phyloP scores from a whole-genome alignment of 2,797 vertebrate species.

The Oreortyx pictus region DNA sequence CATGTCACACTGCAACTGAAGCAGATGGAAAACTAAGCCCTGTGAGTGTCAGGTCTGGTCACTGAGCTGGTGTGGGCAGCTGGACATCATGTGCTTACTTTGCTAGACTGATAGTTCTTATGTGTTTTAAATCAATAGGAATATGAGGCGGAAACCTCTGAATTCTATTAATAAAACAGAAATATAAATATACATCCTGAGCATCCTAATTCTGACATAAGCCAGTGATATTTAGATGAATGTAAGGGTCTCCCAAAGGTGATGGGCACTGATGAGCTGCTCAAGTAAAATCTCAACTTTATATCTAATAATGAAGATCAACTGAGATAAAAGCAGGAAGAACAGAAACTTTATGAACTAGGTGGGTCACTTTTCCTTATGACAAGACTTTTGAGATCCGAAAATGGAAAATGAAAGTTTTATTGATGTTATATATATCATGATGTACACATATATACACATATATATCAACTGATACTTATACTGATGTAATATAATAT shows the following conservation, averaged over 20 bases:
- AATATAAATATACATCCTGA: fast-evolving
- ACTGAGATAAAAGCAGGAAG: neutral
- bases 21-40: neutral
- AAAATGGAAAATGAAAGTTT: neutral
- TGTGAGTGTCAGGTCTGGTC: neutral
- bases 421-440: neutral
- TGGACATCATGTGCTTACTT: neutral
- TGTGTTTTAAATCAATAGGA: neutral
- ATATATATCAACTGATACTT: neutral
- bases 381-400: neutral
- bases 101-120: neutral
- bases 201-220: neutral
- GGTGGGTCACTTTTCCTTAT: neutral
- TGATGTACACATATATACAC: neutral
- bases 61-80: neutral
- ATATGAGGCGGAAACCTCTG: neutral
- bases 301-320: neutral
- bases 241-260: neutral
- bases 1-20: neutral
- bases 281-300: neutral
- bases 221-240: neutral
- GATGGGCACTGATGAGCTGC: neutral
- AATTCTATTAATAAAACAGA: neutral
- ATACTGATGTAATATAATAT: neutral
- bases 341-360: neutral